Evolutionary conservation across 2,797 vertebrate species (phyloP), one percentile per base, ranked within the genome.

Genomic region (Eleutherodactylus coqui): DNA sequence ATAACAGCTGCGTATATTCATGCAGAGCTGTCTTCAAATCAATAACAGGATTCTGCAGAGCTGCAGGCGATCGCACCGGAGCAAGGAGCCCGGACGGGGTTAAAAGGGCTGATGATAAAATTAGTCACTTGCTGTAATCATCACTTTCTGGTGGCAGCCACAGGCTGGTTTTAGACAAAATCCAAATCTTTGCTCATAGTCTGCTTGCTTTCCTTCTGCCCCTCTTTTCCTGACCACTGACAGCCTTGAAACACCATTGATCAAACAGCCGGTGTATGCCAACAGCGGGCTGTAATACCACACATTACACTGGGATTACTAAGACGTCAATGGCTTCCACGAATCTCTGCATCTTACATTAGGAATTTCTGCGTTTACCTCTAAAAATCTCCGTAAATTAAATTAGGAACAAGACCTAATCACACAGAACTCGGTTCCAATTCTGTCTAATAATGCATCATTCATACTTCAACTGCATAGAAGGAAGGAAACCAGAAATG

Each of bases 121-220:
- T 45, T 77, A 75, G 86, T 86, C 75, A 85, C 87, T 88, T 88
- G 51, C 75, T 51, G n/a, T 51, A 89, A 69, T 86, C 88, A 83
- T 78, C 32, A 60, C 82, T 49, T 41, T 87, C 67, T 36, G 27
- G 53, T 53, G 82, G 67, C 36, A 87, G 70, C 72, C 67, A 81
- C 9, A 43, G 85, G 45, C 75, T 84, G 36, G 10, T 6, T 58
- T 85, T 83, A 81, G 79, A 51, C 75, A 78, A 82, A 49, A 81
- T 89, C 85, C 85, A 89, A 83, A 34, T 60, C 84, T 81, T 45
- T 87, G 87, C 75, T 87, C 82, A 86, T 24, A 0, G 16, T 88
- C 89, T 89, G 36, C 81, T 88, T 53, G 58, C 79, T 62, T 89
- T 89, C 88, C 88, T 85, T 24, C 51, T 85, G 70, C 47, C 88